Evolutionary conservation across 2,888 invertebrate genomes (phyloP), one percentile per base, ranked within the genome.

Genomic region (Glaucopsyche alexis): DNA sequence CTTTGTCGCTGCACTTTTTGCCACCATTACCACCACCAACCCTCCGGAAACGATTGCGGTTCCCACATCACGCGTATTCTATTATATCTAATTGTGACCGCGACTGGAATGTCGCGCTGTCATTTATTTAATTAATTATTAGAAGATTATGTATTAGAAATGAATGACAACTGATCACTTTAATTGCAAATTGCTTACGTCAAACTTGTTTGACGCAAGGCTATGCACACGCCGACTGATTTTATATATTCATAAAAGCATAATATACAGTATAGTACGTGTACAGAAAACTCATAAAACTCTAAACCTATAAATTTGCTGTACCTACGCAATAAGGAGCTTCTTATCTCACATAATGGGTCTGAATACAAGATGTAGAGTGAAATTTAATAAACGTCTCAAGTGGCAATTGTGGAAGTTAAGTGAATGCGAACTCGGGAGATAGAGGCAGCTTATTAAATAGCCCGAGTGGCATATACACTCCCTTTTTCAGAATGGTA

Each of bases 401-500:
- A 29, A 69, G 47, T 47, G 69, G 69, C 69, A 69, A 69, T 69
- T 69, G 45, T 69, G 47, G 19, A 19, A 69, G 69, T 47, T 69
- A 69, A 69, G 67, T 64, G 73, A 73, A 60, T 67, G 40, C 72
- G 74, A 66, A n/a, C 67, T 72, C 47, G 72, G 74, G 55, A 74
- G 74, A 73, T 65, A 76, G 76, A 72, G 71, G 74, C 73, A 77
- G 78, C 86, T 87, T 87, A 85, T 85, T 86, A 83, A 85, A 81
- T 81, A 83, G 81, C 81, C 84, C 81, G 80, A 80, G 79, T 77
- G 78, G 75, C 74, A 76, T 76, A 81, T 80, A 85, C 81, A 83
- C 84, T 83, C 87, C 89, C 87, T 87, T 85, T 83, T 84, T 85
- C 85, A 85, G 82, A 83, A 83, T 89, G 86, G 84, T 87, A 89